Evolutionary conservation across 2,888 invertebrate species (phyloP).

Genomic region (Drosophila mimetica): DNA sequence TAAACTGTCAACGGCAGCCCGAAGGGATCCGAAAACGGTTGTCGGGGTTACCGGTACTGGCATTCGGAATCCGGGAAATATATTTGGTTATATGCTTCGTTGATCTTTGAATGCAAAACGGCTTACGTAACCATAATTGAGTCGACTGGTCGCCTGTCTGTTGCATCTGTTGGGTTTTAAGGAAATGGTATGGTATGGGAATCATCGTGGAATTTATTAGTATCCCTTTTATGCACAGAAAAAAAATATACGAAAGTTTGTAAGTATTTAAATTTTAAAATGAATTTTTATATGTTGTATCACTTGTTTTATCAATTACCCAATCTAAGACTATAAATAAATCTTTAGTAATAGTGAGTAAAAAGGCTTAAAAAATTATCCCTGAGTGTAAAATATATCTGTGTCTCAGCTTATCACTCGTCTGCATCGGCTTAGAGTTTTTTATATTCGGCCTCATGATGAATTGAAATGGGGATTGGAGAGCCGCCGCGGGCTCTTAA

Average conservation of each 20-base stretch:
- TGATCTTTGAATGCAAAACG: conserved; percentile 63
- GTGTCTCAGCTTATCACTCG: conserved; percentile 56
- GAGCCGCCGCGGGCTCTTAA: conserved; percentile 25
- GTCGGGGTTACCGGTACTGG: conserved; percentile 29
- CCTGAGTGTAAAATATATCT: conserved; percentile 3
- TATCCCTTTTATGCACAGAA: conserved; percentile 8
- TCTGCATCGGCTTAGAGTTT: conserved; percentile 68
- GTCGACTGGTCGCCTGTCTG: conserved; percentile 45
- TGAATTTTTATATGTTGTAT: neutral
- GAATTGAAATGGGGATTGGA: conserved; percentile 16
- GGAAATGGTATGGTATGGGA: conserved; percentile 34
- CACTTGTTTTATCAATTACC: too few relatives aligned
- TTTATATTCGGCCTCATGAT: conserved; percentile 24
- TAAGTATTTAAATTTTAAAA: neutral
- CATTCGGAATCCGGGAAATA: conserved; percentile 29
- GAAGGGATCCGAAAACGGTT: conserved; percentile 23
- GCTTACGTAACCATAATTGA: conserved; percentile 72
- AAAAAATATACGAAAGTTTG: neutral
- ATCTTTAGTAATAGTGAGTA: too few relatives aligned
- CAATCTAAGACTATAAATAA: too few relatives aligned
- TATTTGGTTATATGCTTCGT: conserved; percentile 67
- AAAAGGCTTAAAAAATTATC: too few relatives aligned
- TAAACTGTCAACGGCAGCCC: conserved; percentile 72
- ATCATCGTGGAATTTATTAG: conserved; percentile 10
- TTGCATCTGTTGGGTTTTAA: conserved; percentile 72